Percentiles rank a stretch among this genome's conserved stretches.
Evolutionary conservation across 2,797 vertebrate species (phyloP).

Genomic region (Pteronotus mesoamericanus): DNA sequence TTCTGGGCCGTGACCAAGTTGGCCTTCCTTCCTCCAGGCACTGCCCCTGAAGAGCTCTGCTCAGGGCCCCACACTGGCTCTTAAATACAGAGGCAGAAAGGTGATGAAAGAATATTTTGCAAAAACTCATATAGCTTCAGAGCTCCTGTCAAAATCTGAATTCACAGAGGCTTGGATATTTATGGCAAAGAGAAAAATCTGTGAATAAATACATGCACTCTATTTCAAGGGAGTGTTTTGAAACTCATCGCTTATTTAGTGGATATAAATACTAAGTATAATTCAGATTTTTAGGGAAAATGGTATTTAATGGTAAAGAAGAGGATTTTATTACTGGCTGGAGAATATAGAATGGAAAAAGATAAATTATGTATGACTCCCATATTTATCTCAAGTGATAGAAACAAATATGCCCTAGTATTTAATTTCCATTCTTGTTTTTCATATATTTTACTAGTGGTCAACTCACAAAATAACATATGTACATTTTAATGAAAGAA

Average conservation of each 20-base stretch:
- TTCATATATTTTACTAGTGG: neutral
- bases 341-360: neutral
- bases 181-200: neutral
- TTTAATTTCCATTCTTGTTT: neutral
- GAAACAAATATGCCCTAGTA: neutral
- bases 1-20: neutral
- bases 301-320: neutral
- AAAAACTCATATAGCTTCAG: neutral
- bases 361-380: neutral
- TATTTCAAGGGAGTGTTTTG: conserved; percentile 26
- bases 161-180: neutral
- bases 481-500: neutral
- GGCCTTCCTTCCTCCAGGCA: neutral
- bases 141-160: conserved; percentile 35
- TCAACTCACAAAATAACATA: neutral
- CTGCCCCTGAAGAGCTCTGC: neutral
- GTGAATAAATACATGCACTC: neutral
- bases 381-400: neutral
- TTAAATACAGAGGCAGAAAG: neutral
- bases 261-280: neutral
- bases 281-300: neutral
- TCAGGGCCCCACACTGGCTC: neutral
- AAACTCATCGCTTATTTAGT: neutral
- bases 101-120: neutral
- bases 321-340: neutral